These are phyloP conservation scores for Clamator glandarius DNA, from an alignment of 2,797 vertebrate species.

Conservation along the genomic window DNA sequence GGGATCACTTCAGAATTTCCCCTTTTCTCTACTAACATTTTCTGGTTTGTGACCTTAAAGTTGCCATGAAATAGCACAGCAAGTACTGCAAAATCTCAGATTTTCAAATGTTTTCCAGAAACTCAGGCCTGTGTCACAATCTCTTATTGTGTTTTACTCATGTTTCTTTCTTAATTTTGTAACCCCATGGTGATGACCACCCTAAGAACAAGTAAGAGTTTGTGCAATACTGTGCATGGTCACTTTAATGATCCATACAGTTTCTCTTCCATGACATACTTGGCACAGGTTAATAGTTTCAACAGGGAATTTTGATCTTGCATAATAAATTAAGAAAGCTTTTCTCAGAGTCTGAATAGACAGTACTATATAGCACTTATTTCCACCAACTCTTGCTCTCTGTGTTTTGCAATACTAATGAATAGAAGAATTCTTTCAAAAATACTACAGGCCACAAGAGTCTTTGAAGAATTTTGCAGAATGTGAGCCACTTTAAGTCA, in stretches of 20 bases:
- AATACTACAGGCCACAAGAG: not conserved
- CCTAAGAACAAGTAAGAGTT: not conserved
- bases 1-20: not conserved
- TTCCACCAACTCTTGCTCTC: not conserved
- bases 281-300: not conserved
- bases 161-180: not conserved
- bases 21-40: not conserved
- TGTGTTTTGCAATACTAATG: not conserved
- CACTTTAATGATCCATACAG: not conserved
- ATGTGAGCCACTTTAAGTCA: not conserved
- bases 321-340: not conserved
- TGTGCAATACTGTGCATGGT: not conserved
- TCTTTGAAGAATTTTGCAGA: not conserved
- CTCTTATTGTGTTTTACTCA: not conserved
- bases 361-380: not conserved
- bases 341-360: not conserved
- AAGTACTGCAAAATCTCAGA: not conserved
- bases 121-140: not conserved
- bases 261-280: not conserved
- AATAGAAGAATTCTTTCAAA: not conserved
- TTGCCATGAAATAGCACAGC: not conserved
- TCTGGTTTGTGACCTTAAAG: not conserved
- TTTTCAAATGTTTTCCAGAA: not conserved
- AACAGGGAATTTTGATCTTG: not conserved
- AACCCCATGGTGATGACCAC: rapidly evolving